Evolutionary conservation across 2,113 vertebrate species (phyloP).

Genomic region (Leptosomus discolor): DNA sequence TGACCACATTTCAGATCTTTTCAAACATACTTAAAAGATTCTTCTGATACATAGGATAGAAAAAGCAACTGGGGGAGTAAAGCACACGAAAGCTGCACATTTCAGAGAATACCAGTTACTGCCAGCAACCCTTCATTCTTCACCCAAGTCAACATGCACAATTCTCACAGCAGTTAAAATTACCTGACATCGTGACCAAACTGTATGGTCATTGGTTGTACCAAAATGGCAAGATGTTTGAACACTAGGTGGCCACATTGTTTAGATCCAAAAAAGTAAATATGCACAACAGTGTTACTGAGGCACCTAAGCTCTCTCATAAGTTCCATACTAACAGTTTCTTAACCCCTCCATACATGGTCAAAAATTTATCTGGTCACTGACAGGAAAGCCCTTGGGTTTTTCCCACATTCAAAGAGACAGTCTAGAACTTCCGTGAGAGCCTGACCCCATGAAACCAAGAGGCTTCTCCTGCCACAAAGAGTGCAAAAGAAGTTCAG

Average conservation of each 20-base stretch:
- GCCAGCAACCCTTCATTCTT: not conserved
- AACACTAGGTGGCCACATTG: slow-evolving; percentile 6
- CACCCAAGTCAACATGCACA: not conserved
- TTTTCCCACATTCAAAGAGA: not conserved
- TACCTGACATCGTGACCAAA: not conserved
- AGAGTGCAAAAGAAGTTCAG: not conserved
- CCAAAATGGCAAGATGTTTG: not conserved
- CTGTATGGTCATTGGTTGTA: not conserved
- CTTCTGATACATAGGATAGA: not conserved
- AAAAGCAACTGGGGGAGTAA: not conserved
- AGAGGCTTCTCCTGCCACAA: not conserved
- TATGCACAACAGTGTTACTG: not conserved
- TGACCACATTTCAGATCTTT: not conserved
- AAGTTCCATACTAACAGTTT: not conserved
- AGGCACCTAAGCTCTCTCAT: not conserved
- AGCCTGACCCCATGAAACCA: not conserved
- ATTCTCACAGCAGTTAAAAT: not conserved
- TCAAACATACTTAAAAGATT: not conserved
- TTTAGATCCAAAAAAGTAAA: not conserved
- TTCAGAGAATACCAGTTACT: not conserved
- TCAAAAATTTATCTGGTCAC: not conserved
- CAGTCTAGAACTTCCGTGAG: not conserved
- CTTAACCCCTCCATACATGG: not conserved
- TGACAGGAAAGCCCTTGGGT: not conserved
- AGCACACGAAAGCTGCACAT: not conserved